phyloP scores from a whole-genome alignment of 2,888 invertebrate genomes.

The Antheraea assamensis region DNA sequence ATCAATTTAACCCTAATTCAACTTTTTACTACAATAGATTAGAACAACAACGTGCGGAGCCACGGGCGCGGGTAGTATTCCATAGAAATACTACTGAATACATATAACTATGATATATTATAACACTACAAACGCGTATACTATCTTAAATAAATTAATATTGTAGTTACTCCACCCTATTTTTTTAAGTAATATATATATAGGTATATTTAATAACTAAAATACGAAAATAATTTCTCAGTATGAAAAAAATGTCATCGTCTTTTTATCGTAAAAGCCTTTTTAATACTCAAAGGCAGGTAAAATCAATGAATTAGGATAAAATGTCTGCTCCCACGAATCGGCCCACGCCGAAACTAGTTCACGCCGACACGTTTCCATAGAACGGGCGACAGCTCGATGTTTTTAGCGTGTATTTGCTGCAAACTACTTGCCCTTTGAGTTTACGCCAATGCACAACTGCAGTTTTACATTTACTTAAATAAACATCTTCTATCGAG shows the following conservation, averaged over 20 bases:
- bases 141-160: too few relatives aligned
- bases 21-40: too few relatives aligned
- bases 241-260: not conserved
- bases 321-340: conserved; percentile 53
- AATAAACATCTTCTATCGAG: not conserved
- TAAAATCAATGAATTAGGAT: conserved; percentile 47
- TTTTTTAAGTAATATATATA: not conserved
- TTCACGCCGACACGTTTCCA: conserved; percentile 48
- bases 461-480: not conserved
- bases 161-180: not conserved
- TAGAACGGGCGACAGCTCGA: conserved; percentile 39
- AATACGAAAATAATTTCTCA: not conserved
- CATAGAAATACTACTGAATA: too few relatives aligned
- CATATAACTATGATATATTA: too few relatives aligned
- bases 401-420: conserved; percentile 25
- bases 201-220: not conserved
- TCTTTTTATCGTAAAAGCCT: not conserved
- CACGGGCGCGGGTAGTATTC: too few relatives aligned
- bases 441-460: conserved; percentile 16
- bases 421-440: conserved; percentile 7
- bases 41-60: too few relatives aligned
- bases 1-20: too few relatives aligned
- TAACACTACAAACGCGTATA: too few relatives aligned
- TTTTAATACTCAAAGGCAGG: conserved; percentile 20
- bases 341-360: conserved; percentile 58